Percentiles rank a stretch among this genome's conserved stretches.
Conservation (phyloP, 1,140 invertebrate species). For the Grapholita molesta region DNA sequence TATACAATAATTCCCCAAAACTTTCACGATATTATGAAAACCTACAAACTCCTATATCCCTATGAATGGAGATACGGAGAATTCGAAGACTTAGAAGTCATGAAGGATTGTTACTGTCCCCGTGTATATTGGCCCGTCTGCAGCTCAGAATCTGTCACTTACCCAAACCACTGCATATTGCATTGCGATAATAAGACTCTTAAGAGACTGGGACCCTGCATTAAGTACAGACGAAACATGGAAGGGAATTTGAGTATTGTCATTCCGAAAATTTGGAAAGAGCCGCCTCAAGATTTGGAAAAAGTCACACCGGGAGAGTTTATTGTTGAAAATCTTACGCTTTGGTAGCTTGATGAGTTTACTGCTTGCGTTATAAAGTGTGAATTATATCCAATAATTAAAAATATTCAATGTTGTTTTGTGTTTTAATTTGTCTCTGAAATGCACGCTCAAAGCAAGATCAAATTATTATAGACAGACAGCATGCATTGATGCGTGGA, state of each 20-base stretch:
- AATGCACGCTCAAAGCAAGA: too few species aligned
- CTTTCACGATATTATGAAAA: constrained; percentile 10
- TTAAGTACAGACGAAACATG: constrained; percentile 36
- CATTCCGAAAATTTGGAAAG: neutral
- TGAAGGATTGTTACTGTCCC: constrained; percentile 40
- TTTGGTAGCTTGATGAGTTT: neutral
- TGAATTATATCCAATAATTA: too few species aligned
- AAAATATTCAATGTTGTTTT: too few species aligned
- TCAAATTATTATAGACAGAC: too few species aligned
- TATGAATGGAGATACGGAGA: constrained; percentile 26
- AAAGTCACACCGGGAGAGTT: neutral
- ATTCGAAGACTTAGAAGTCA: constrained; percentile 31
- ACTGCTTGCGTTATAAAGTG: too few species aligned
- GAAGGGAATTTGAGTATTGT: neutral
- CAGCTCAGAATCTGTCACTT: constrained; percentile 34
- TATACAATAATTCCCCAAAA: neutral
- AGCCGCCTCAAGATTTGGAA: neutral
- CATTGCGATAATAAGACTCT: constrained; percentile 31
- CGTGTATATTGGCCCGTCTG: constrained; percentile 45
- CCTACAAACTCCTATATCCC: constrained; percentile 27
- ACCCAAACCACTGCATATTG: constrained; percentile 41
- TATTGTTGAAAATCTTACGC: neutral
- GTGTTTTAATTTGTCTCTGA: too few species aligned
- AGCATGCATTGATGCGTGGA: too few species aligned
- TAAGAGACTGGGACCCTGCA: constrained; percentile 36